Conservation (phyloP, 2,888 invertebrate species). For the Zelleria hepariella region DNA sequence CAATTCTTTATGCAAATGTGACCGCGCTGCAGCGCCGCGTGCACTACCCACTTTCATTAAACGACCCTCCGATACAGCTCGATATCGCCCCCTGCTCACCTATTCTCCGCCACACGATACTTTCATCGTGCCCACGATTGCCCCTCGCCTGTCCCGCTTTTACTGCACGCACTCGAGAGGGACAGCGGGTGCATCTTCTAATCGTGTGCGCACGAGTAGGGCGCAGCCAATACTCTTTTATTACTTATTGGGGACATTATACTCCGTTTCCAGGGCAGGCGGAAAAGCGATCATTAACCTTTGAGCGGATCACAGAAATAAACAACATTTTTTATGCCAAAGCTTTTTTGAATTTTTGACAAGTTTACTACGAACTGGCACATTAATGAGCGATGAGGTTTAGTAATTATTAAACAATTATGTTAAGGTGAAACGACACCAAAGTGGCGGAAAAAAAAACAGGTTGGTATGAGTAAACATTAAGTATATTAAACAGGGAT, state of each 20-base stretch:
- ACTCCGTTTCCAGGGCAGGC: no score
- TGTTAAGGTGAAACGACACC: no score
- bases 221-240: constrained; percentile 27
- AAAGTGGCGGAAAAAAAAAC: no score
- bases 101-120: constrained; percentile 11
- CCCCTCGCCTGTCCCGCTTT: background rate
- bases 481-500: constrained; percentile 19
- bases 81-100: constrained; percentile 19
- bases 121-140: constrained; percentile 12
- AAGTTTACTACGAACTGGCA: no score
- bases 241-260: constrained; percentile 55
- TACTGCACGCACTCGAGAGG: background rate
- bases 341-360: no score
- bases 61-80: constrained; percentile 39
- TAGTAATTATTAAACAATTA: no score
- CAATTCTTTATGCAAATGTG: constrained; percentile 66
- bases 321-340: no score
- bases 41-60: constrained; percentile 46
- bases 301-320: no score
- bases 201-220: background rate
- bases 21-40: constrained; percentile 36
- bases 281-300: no score
- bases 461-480: no score
- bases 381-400: no score
- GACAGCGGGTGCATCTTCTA: background rate